Base-by-base conservation (phyloP, 2,113 vertebrate species). In the Pangasianodon hypophthalmus region DNA sequence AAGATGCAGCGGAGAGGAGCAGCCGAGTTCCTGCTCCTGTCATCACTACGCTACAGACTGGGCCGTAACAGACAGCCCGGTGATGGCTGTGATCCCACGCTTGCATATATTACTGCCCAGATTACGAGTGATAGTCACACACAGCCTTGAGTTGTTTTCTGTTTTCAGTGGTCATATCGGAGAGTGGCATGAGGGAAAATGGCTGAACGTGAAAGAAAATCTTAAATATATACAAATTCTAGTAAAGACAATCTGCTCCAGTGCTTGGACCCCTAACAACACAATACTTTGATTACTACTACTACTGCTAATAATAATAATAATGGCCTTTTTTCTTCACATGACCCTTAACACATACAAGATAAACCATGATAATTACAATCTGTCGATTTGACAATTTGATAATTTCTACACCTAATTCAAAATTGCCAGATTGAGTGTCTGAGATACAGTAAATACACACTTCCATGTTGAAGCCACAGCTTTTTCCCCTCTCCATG, bases 21-120 rank as follows among this genome's bases (percentile, higher is more conserved):
- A 84, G 84, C 82, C 71, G 37, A 85, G 80, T 85, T 89, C 79
- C 82, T 88, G 2, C 90, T 91, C 93, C 94, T 94, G 92, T 94
- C 94, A 95, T 94, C 93, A 89, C 86, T 89, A 90, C 91, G 88
- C 84, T 94, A 92, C 93, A 92, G 94, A 92, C 91, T 92, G 93
- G 92, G 94, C 64, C 52, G 90, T 94, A 95, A 95, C 93, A 95
- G 95, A 95, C 95, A 95, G 94, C 93, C 91, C 52, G 83, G 93
- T 92, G 94, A 95, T 94, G 92, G 88, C 92, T 85, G 91, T 94
- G 93, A 95, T 95, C 94, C 92, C 91, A 91, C 79, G 90, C 93
- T 94, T 89, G 95, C 89, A 92, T 90, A 90, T 58, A 90, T 91
- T 88, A 90, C 54, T 71, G 54, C 62, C 21, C 73, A 86, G 91